Evolutionary conservation across 2,888 invertebrate species (phyloP), one percentile per base, ranked within the genome.

Genomic region (Sarcophaga variegata): DNA sequence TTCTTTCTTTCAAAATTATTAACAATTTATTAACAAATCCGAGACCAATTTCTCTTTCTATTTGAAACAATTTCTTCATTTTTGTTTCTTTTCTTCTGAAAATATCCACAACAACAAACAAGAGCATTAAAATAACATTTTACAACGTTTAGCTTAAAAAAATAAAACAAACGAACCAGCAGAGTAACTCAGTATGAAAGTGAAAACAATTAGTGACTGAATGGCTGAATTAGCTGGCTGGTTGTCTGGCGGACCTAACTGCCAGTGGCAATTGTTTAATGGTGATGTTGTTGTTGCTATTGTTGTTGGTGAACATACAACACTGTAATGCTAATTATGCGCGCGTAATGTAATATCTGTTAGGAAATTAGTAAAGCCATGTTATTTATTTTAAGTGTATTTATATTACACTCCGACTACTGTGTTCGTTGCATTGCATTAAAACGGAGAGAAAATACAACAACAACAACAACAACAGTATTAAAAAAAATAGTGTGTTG

Each of bases 251-350:
- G 37, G 8, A 37, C 37, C 37, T 37, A 37, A 37, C 37, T 37
- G 37, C 37, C 37, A 37, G 37, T 37, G 37, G 37, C 37, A 37
- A 8, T 37, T 37, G 10, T 37, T 37, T 37, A 8, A 2, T 37
- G 8, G 2, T 37, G 37, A 10, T 37, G 10, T 37, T 37, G 37
- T 8, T 37, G 37, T 37, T 37, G 37, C 5, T 27, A 1, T 27
- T 27, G 12, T 1, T 54, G 54, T 4, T 54, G 54, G 54, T 54
- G 5, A 17, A 54, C 54, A 54, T 54, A 22, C 2, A 69, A 49
- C 14, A 22, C 8, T 69, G 45, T 69, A n/a, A n/a, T 69, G 49
- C 49, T 69, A 69, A 69, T 69, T 69, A 69, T 49, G 3, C 22
- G 4, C 14, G 3, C 22, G 4, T 22, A 22, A 49, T 12, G 22